These are phyloP conservation scores for Platyscapa corneri DNA, from an alignment of 1,140 invertebrate genomes.

Conservation along the genomic window DNA sequence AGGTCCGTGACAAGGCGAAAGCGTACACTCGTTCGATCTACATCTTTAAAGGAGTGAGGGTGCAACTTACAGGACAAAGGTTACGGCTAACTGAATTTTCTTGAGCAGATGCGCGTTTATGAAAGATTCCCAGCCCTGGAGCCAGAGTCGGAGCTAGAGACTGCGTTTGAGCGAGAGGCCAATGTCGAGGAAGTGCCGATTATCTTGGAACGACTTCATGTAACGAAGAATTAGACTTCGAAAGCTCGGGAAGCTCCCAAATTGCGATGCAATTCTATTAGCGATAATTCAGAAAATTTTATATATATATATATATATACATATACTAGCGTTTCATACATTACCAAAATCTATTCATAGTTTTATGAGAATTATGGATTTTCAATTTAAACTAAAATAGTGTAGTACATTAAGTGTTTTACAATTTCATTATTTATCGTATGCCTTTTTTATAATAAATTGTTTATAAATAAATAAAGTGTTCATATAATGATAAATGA, in stretches of 20 bases:
- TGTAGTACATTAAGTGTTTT: no score
- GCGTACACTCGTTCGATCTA: slow-evolving; percentile 33
- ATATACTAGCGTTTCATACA: no score
- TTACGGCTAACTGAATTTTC: slow-evolving; percentile 74
- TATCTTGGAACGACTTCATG: background rate
- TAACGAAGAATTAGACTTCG: background rate
- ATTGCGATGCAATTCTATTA: no score
- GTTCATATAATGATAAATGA: no score
- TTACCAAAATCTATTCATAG: no score
- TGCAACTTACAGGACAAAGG: slow-evolving; percentile 65
- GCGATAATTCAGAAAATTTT: no score
- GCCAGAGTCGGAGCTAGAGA: slow-evolving; percentile 50
- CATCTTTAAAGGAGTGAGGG: background rate
- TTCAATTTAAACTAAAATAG: no score
- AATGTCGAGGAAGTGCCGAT: background rate
- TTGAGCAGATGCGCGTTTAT: slow-evolving; percentile 71
- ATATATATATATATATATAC: no score
- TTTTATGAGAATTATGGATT: no score
- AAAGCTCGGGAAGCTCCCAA: background rate
- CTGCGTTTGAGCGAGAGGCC: background rate
- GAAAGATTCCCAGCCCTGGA: slow-evolving; percentile 64
- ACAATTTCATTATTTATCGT: no score
- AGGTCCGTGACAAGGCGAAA: slow-evolving; percentile 9
- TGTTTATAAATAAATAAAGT: no score
- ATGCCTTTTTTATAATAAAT: no score